Conservation (phyloP, 2,888 invertebrate genomes). For the Leptothorax acervorum region DNA sequence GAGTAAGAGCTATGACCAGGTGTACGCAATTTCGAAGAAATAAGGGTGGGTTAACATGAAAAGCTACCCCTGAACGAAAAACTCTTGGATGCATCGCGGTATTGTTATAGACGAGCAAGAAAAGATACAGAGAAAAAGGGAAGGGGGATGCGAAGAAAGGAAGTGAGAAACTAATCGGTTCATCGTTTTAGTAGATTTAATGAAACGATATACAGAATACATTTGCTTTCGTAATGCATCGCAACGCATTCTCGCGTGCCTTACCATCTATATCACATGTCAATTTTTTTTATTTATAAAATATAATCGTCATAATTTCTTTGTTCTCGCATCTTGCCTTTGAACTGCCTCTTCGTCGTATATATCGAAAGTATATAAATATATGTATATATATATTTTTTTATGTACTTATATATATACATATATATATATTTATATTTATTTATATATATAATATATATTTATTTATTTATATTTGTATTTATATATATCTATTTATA, state of each 20-base stretch:
- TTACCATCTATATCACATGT: constrained; percentile 82
- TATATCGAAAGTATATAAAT: constrained; percentile 71
- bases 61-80: not conserved
- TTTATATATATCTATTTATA: constrained; percentile 58
- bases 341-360: constrained; percentile 71
- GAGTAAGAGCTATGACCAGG: no score
- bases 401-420: constrained; percentile 32
- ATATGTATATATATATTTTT: constrained; percentile 38
- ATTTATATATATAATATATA: constrained; percentile 47
- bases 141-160: not conserved
- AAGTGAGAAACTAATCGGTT: not conserved
- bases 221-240: constrained; percentile 77
- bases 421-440: constrained; percentile 61
- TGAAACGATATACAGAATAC: constrained; percentile 81
- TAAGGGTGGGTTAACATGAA: not conserved
- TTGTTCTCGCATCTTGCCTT: constrained; percentile 67
- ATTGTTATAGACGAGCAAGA: not conserved
- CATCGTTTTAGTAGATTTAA: constrained; percentile 77
- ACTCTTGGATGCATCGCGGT: not conserved
- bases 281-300: constrained; percentile 77
- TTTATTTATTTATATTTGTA: constrained; percentile 57
- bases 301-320: constrained; percentile 74
- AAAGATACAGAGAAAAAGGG: not conserved
- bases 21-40: not conserved
- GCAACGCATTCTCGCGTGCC: constrained; percentile 77